Base-by-base conservation (phyloP, 2,888 invertebrate genomes). In the Dioctria linearis region DNA sequence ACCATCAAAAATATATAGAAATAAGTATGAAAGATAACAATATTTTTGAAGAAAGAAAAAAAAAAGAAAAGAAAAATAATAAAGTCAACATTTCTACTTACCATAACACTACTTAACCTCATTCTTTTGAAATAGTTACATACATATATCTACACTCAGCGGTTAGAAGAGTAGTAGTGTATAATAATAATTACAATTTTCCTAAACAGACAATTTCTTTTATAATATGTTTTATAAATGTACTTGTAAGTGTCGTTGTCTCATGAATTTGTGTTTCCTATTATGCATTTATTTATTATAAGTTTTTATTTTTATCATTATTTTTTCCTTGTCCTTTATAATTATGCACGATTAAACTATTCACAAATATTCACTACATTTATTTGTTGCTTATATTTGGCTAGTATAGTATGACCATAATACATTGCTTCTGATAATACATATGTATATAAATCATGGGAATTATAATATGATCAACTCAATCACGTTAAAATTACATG, bases 211-310 rank as follows among this genome's bases (percentile, higher is more conserved):
- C 6, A 51, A 51, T 9, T 51, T 9, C 61, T 61, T 25, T 49
- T 63, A 43, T 49, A 43, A 63, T 75, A 13, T 66, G 65, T 78
- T 54, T 25, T 81, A 81, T 81, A 83, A 82, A 83, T 83, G 81
- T 83, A 82, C 83, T 83, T 54, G 39, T 42, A 57, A 81, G 82
- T 83, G 82, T 83, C 83, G 83, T 83, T 83, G 83, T 83, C 81
- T 83, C 81, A 69, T 80, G 82, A 81, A 81, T 83, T 81, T 82
- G 78, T 82, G 57, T 81, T 59, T 65, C 63, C 65, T 75, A 63
- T 40, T 25, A 49, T 43, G 42, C 25, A 43, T 43, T 42, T 66
- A 11, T 5, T 43, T 66, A 11, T 37, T 25, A 25, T 61, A 25
- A 13, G 4, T 6, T 5, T 61, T 3, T 61, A 5, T 8, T 25